phyloP scores from a whole-genome alignment of 23 tunicate species.

The Aplidium turbinatum region DNA sequence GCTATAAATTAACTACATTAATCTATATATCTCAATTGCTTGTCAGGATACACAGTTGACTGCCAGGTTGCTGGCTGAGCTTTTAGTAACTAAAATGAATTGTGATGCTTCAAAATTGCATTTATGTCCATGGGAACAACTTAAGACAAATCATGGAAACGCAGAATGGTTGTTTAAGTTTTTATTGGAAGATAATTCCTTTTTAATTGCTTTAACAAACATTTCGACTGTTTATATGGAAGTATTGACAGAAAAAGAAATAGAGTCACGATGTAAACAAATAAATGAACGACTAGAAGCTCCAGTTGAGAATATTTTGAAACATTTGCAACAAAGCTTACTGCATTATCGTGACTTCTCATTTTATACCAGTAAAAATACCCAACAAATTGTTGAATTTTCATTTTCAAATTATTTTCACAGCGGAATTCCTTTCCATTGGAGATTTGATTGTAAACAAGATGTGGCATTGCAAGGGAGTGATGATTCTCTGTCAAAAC shows the following conservation, averaged over 20 bases:
- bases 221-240: conserved; percentile 14
- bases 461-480: too few species aligned
- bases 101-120: too few species aligned
- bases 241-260: not conserved
- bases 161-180: conserved; percentile 14
- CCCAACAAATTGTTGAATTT: too few species aligned
- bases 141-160: too few species aligned
- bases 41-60: too few species aligned
- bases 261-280: conserved; percentile 1
- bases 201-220: conserved; percentile 14
- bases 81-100: too few species aligned
- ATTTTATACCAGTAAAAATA: not conserved
- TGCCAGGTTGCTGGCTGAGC: too few species aligned
- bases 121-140: too few species aligned
- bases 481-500: not conserved
- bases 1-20: too few species aligned
- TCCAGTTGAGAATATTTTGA: not conserved
- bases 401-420: conserved; percentile 29
- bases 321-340: conserved; percentile 14
- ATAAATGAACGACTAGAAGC: conserved; percentile 27
- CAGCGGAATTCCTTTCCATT: conserved; percentile 18
- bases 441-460: conserved; percentile 20
- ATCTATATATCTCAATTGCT: too few species aligned
- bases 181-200: not conserved
- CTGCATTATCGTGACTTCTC: conserved; percentile 3